Conservation (phyloP, 2,888 invertebrate species). For the Petrophora chlorosata region DNA sequence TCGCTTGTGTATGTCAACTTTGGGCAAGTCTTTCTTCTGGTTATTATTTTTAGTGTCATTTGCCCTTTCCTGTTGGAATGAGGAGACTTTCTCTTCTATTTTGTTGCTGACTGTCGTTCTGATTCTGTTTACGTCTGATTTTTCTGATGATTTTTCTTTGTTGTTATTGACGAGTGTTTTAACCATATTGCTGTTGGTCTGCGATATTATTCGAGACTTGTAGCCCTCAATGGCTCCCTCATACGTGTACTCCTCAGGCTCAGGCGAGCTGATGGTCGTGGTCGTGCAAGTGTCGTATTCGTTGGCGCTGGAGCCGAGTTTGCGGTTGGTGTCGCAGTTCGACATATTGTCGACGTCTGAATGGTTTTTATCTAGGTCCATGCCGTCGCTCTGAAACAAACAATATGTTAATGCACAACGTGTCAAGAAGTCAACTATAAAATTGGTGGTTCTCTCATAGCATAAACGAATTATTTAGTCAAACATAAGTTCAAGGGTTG, state of each 20-base stretch:
- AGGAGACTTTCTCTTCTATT: slow-evolving; percentile 85
- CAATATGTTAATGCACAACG: too few species aligned
- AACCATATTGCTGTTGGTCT: slow-evolving; percentile 77
- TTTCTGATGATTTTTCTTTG: slow-evolving; percentile 77
- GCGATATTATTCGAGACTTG: slow-evolving; percentile 89
- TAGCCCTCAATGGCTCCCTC: slow-evolving; percentile 95
- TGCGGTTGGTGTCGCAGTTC: slow-evolving; percentile 75
- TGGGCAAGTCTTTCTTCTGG: slow-evolving; percentile 86
- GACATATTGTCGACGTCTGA: slow-evolving; percentile 80
- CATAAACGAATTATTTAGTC: too few species aligned
- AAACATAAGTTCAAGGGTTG: too few species aligned
- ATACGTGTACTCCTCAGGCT: slow-evolving; percentile 92
- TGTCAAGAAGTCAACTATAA: neutral
- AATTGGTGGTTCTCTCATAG: neutral
- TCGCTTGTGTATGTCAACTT: slow-evolving; percentile 91
- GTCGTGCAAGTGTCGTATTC: slow-evolving; percentile 88
- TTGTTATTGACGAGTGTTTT: slow-evolving; percentile 74
- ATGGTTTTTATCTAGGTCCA: slow-evolving; percentile 81
- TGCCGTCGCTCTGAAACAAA: slow-evolving; percentile 83
- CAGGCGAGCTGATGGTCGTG: slow-evolving; percentile 87
- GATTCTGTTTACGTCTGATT: slow-evolving; percentile 72
- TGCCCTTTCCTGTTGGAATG: slow-evolving; percentile 80
- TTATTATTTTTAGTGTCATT: slow-evolving; percentile 75
- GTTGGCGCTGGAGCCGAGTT: slow-evolving; percentile 78
- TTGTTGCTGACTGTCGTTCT: slow-evolving; percentile 81